A percentile compares a stretch with the other conserved stretches of the same genome.
Conservation (phyloP, 2,797 vertebrate genomes). For the Rhyacichthys aspro region DNA sequence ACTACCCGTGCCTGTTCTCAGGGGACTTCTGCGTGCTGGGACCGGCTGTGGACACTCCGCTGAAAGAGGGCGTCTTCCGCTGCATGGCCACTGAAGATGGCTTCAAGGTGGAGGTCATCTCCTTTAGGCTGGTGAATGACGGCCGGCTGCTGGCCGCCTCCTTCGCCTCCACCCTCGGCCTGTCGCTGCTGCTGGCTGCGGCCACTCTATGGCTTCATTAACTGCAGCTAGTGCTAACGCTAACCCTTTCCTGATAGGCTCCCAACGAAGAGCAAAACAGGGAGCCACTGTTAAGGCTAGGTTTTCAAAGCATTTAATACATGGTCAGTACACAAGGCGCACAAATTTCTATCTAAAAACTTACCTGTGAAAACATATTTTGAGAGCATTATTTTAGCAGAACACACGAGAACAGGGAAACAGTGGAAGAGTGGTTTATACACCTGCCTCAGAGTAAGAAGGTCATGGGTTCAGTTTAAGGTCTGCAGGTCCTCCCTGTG, state of each 20-base stretch:
- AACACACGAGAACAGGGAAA: neutral
- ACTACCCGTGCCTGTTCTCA: slow-evolving; percentile 82
- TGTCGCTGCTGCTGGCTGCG: slow-evolving; percentile 73
- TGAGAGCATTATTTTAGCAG: neutral
- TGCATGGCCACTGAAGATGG: slow-evolving; percentile 84
- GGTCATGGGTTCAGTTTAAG: too few species aligned
- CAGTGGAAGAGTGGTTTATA: too few species aligned
- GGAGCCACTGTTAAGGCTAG: slow-evolving; percentile 66
- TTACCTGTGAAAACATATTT: neutral
- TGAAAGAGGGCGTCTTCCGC: slow-evolving; percentile 82
- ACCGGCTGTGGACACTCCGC: slow-evolving; percentile 71
- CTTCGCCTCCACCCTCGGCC: slow-evolving; percentile 69
- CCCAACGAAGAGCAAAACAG: slow-evolving; percentile 47
- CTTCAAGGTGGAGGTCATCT: slow-evolving; percentile 83
- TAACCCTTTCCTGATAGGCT: slow-evolving; percentile 67
- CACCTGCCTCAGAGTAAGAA: too few species aligned
- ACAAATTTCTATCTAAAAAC: neutral
- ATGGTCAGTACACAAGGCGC: slow-evolving; percentile 40
- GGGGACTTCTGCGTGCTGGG: slow-evolving; percentile 84
- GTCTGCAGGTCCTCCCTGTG: too few species aligned
- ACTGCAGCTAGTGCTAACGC: slow-evolving; percentile 68
- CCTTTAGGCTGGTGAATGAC: slow-evolving; percentile 80
- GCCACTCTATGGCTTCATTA: slow-evolving; percentile 81
- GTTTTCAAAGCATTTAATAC: slow-evolving; percentile 74
- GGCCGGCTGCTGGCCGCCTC: slow-evolving; percentile 68